Evolutionary conservation across 2,797 vertebrate genomes (phyloP), one percentile per base, ranked within the genome.

Genomic region (Etheostoma nigrum): DNA sequence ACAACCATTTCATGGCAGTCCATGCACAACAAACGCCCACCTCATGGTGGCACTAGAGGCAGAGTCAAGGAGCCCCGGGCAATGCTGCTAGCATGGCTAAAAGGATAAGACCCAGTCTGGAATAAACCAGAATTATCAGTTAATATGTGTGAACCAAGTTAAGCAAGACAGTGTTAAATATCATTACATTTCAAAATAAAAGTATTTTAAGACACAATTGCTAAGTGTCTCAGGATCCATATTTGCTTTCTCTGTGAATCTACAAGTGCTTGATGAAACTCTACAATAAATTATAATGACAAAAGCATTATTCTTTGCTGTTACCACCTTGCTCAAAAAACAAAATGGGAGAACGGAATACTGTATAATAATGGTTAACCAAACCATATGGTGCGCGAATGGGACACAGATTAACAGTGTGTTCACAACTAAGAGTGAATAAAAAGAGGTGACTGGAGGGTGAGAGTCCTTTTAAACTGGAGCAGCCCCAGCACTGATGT

Each of bases 401-500:
- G 18, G 14, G 13, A 19, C 42, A 54, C 59, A 47, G 25, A 36
- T 23, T 67, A 40, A 52, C 1, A 33, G 27, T 5, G 25, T 21
- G 66, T 68, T 21, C 21, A 18, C 33, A 33, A 33, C 51, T 1
- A 1, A n/a, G 40, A 30, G 16, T 36, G 12, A 45, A 23, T 42
- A 19, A 53, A 9, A 5, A 48, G 21, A 73, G 61, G 4, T 25
- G 44, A 67, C 13, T 59, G 33, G 40, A 2, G 54, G 7, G 18
- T 8, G 44, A 67, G 21, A 48, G 18, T 60, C 14, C 19, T 59
- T 67, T 59, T 47, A 66, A 67, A 59, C 30, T 11, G 30, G 3
- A 55, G 49, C 58, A 16, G 73, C 66, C 36, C 6, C 64, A 25
- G 42, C 44, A 18, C 67, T 78, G 78, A 64, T 67, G 78, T 72